Conservation (phyloP, 2,888 invertebrate species). For the Drosophila algonquin region DNA sequence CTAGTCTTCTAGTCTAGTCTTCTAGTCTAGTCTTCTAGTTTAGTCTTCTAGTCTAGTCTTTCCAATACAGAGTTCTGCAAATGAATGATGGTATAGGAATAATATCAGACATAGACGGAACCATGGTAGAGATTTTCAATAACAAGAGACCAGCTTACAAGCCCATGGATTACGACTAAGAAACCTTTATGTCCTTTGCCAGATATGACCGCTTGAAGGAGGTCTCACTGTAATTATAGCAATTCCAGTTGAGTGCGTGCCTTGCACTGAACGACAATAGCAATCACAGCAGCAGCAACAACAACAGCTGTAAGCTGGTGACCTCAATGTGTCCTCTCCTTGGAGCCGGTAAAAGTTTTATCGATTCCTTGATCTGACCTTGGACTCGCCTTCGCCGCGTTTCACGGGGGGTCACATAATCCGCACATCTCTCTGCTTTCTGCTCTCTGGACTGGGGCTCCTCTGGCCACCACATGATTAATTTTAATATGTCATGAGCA, state of each 20-base stretch:
- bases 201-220: background rate
- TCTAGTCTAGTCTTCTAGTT: too few relatives aligned
- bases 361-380: slow-evolving; percentile 66
- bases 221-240: background rate
- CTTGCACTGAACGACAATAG: slow-evolving; percentile 5
- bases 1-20: too few relatives aligned
- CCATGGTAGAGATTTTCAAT: too few relatives aligned
- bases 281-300: slow-evolving; percentile 15
- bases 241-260: slow-evolving; percentile 29
- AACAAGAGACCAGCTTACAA: too few relatives aligned
- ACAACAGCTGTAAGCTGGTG: background rate
- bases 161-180: too few relatives aligned
- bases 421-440: background rate
- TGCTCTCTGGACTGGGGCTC: slow-evolving; percentile 3
- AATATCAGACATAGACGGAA: too few relatives aligned
- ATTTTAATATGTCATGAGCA: slow-evolving; percentile 39
- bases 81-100: too few relatives aligned
- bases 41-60: too few relatives aligned
- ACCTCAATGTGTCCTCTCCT: slow-evolving; percentile 42
- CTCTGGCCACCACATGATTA: slow-evolving; percentile 18
- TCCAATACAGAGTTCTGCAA: too few relatives aligned
- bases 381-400: slow-evolving; percentile 27
- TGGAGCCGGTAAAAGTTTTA: slow-evolving; percentile 47
- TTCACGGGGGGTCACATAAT: background rate
- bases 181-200: background rate